Evolutionary conservation across 92 coral and sea anemone genomes (phyloP), one percentile per base, ranked within the genome.

Genomic region (Isaurus tuberculatus): DNA sequence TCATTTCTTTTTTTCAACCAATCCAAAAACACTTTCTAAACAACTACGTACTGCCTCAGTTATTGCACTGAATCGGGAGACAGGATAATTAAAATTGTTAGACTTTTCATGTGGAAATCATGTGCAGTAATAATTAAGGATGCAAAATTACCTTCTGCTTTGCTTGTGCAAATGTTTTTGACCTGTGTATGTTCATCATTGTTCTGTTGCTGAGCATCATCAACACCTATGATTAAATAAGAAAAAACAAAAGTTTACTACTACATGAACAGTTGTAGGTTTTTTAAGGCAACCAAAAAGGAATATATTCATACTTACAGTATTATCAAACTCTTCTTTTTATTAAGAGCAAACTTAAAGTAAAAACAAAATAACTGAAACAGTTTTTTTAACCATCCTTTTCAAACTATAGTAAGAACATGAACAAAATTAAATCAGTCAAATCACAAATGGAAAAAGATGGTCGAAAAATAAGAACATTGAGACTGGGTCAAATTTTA

Each of bases 121-220:
- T 57, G 65, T 57, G 28, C 4, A 57, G n/a, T 57, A 23, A 2
- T 16, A 57, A 19, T 9, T 57, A 57, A 57, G 65, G n/a, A 51
- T 57, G 26, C 28, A 57, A 57, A 23, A n/a, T 57, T 57, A 57
- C 65, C 65, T 57, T 57, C 65, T 57, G 65, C 65, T 2, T 57
- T 57, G 28, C 65, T 57, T 57, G 65, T 2, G 1, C 20, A 57
- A 57, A 19, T 57, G 26, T 57, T 51, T 57, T 57, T n/a, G 28
- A 57, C 65, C 65, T 57, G 8, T 20, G 27, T 57, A 57, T 57
- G 27, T 57, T 57, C n/a, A 58, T n/a, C 65, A 25, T n/a, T 9
- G 9, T 51, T 17, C 61, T 58, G 65, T 58, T 58, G 65, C 28
- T 58, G 65, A 19, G 25, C 65, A 58, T 58, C 29, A 58, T 58